phyloP scores from a whole-genome alignment of 1,140 invertebrate genomes.

The Tetranychus cinnabarinus region DNA sequence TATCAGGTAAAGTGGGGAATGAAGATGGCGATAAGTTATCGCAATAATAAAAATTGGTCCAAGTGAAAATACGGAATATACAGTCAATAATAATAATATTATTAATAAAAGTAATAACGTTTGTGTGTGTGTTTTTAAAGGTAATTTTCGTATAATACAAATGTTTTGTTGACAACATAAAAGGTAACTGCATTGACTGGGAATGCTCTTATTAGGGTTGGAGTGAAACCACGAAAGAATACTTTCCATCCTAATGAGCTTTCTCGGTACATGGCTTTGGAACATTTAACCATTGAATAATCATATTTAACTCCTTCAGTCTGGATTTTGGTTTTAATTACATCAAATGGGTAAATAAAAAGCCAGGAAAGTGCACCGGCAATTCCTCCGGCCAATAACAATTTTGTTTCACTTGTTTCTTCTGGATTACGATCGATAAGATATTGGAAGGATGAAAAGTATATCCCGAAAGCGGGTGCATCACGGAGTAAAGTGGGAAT shows the following conservation, averaged over 20 bases:
- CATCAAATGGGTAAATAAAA: constrained; percentile 59
- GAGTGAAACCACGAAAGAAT: constrained; percentile 41
- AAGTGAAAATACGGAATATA: no score
- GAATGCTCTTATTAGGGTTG: constrained; percentile 58
- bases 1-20: no score
- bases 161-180: constrained; percentile 47
- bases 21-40: no score
- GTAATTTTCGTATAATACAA: constrained; percentile 4
- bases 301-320: constrained; percentile 11
- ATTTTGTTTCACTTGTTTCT: neutral
- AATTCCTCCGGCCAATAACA: constrained; percentile 35
- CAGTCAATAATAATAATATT: no score
- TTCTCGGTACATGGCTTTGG: neutral
- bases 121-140: constrained; percentile 6
- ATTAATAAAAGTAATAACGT: neutral
- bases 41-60: no score
- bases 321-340: constrained; percentile 69
- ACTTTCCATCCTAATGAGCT: constrained; percentile 34
- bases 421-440: constrained; percentile 34
- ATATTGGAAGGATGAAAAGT: constrained; percentile 33
- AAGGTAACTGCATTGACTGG: constrained; percentile 80
- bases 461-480: constrained; percentile 34
- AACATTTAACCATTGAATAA: neutral
- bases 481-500: constrained; percentile 47
- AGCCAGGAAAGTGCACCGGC: constrained; percentile 67